phyloP scores from a whole-genome alignment of 2,797 vertebrate species.

The Gymnocypris eckloni region DNA sequence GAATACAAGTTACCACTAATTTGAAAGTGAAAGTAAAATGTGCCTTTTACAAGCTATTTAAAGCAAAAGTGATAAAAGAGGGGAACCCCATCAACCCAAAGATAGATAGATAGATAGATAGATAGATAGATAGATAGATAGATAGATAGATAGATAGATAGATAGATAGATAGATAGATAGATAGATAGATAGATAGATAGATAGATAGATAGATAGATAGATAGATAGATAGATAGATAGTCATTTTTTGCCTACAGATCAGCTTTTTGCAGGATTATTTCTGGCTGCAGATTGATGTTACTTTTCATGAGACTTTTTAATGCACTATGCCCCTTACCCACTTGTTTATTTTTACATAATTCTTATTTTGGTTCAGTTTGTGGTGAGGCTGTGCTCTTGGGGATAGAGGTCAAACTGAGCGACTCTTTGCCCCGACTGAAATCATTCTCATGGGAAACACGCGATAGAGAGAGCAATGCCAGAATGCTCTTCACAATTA shows the following conservation, averaged over 20 bases:
- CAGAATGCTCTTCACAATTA: constrained; percentile 48
- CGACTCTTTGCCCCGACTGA: constrained; percentile 69
- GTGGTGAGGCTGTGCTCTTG: constrained; percentile 54
- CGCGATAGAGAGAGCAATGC: constrained; percentile 42
- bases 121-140: too few species aligned
- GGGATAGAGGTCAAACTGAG: constrained; percentile 57
- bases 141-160: too few species aligned
- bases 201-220: not conserved
- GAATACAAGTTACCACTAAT: too few species aligned
- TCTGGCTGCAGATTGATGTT: constrained; percentile 19
- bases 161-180: not conserved
- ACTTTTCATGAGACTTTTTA: constrained; percentile 55
- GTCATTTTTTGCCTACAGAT: not conserved
- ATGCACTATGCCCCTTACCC: constrained; percentile 59
- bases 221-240: not conserved
- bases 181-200: not conserved
- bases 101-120: too few species aligned
- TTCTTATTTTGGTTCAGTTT: constrained; percentile 64
- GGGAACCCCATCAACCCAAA: too few species aligned
- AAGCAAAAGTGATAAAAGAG: too few species aligned
- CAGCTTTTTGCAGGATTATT: constrained; percentile 10
- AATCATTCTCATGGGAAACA: constrained; percentile 77
- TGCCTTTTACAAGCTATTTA: too few species aligned
- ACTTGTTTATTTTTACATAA: constrained; percentile 65
- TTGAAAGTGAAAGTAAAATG: too few species aligned